These are phyloP conservation scores for Corythornis leucogaster DNA, from an alignment of 2,797 vertebrate genomes.

Conservation along the genomic window DNA sequence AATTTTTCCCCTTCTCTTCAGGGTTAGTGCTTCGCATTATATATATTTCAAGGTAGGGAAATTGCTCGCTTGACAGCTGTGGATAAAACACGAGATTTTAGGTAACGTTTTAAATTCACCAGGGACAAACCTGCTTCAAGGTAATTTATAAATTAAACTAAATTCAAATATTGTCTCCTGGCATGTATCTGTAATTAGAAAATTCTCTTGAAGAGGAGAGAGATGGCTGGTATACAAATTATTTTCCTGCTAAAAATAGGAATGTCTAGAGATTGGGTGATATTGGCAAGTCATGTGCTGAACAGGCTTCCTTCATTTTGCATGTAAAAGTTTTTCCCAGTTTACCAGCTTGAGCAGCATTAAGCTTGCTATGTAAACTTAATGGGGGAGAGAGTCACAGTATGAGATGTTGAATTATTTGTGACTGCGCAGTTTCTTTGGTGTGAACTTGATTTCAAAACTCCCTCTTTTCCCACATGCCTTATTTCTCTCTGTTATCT, in stretches of 20 bases:
- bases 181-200: conserved; percentile 55
- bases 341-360: not conserved
- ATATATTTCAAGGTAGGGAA: not conserved
- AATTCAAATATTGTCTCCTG: conserved; percentile 48
- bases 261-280: not conserved
- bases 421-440: not conserved
- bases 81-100: conserved; percentile 42
- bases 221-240: not conserved
- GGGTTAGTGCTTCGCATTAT: not conserved
- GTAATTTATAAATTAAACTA: conserved; percentile 63
- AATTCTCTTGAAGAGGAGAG: conserved; percentile 44
- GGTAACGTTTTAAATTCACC: conserved; percentile 29
- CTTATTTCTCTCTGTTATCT: not conserved
- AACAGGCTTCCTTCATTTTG: not conserved
- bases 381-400: not conserved
- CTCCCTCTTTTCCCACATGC: not conserved
- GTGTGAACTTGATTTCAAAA: not conserved
- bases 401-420: conserved; percentile 13
- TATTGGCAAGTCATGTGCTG: not conserved
- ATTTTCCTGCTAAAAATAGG: conserved; percentile 11
- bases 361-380: not conserved
- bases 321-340: not conserved
- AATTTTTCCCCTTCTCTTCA: conserved; percentile 2
- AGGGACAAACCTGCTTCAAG: conserved; percentile 41
- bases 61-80: conserved; percentile 43